Base-by-base conservation (phyloP, 2,113 vertebrate genomes). In the Crotophaga sulcirostris region DNA sequence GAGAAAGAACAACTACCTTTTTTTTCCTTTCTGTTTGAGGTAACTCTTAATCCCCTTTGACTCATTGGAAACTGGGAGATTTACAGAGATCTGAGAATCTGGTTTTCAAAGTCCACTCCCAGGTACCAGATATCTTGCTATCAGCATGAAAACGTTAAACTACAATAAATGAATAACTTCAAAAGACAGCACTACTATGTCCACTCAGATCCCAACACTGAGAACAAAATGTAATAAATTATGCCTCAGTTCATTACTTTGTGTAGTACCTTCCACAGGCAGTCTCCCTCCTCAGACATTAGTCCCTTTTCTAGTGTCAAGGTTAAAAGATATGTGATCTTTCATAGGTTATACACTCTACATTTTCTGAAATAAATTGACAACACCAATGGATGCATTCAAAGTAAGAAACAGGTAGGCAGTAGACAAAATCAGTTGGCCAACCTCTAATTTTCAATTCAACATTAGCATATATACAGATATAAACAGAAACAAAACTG, bases 221-320 rank as follows among this genome's bases (percentile, higher is more conserved):
- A 69, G 36, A 58, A 42, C 4, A 36, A 69, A 75, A 31, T 64
- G 24, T 14, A 45, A 28, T 54, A 77, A 66, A 45, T 40, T 66
- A 44, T 51, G 26, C 5, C 10, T 14, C 24, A 20, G 19, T n/a
- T 34, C 33, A 34, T 33, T 13, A 75, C 28, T 25, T 25, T 15
- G 3, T 29, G 13, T 23, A 23, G 29, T 54, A 55, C 13, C 7
- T 31, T 3, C 6, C 7, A 9, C 24, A 21, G 0, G 2, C 13
- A 34, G 13, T 40, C n/a, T 45, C 38, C 11, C 6, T 72, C 7
- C 38, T 69, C 51, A 64, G 13, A 7, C 18, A 26, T 18, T 54
- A 59, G 47, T 38, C 19, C 19, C 16, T 82, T 60, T 52, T 62
- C 31, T 49, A 55, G 44, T 20, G 31, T 34, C 26, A 47, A 58